Percentiles rank a stretch among this genome's conserved stretches.
phyloP scores from a whole-genome alignment of 92 coral and sea anemone species.

The Anthopleura xanthogrammica region DNA sequence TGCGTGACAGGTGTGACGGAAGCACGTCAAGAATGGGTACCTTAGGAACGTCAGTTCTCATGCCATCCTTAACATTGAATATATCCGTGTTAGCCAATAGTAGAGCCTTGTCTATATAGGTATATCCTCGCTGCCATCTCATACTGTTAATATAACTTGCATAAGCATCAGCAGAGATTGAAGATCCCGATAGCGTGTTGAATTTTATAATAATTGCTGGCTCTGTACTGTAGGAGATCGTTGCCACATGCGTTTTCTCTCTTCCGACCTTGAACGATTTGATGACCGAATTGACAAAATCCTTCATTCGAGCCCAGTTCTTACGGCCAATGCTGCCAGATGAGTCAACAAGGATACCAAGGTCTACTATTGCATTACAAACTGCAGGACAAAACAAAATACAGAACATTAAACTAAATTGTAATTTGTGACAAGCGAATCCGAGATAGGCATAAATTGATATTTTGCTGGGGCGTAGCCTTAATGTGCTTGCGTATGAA shows the following conservation, averaged over 20 bases:
- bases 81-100: not conserved
- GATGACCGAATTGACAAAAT: conserved; percentile 17
- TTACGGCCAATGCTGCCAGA: conserved; percentile 46
- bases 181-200: conserved; percentile 12
- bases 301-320: conserved; percentile 33
- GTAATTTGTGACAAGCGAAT: too few species aligned
- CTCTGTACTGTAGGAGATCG: conserved; percentile 19
- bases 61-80: conserved; percentile 8
- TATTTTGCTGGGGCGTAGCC: too few species aligned
- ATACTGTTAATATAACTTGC: conserved; percentile 1
- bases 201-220: conserved; percentile 10
- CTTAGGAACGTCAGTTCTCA: conserved; percentile 22
- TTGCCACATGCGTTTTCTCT: conserved; percentile 18
- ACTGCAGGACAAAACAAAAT: not conserved
- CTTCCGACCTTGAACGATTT: conserved; percentile 23
- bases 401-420: too few species aligned
- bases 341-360: conserved; percentile 41
- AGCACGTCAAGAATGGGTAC: not conserved
- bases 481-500: too few species aligned
- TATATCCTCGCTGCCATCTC: conserved; percentile 35
- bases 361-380: conserved; percentile 34
- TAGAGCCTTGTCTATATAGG: conserved; percentile 32
- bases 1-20: too few species aligned
- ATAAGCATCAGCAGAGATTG: conserved; percentile 24
- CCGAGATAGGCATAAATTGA: too few species aligned